Evolutionary conservation across 92 coral and sea anemone genomes (phyloP), one percentile per base, ranked within the genome.

Genomic region (Paramuricea clavata): DNA sequence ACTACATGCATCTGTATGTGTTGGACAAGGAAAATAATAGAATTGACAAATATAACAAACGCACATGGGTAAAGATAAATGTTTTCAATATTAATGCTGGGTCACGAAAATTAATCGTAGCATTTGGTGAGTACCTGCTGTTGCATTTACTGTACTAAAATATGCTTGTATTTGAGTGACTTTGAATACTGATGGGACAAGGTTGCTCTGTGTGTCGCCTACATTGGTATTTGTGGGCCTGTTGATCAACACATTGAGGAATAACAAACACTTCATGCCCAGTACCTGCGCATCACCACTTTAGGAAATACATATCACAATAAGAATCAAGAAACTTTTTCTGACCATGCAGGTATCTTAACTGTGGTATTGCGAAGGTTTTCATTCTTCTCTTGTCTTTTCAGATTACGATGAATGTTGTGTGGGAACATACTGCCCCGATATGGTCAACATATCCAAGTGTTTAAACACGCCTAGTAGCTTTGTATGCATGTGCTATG

Each of bases 331-430:
- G n/a, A n/a, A n/a, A n/a, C n/a, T n/a, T n/a, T 15, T 47, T 8
- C 19, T 47, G 13, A 47, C 7, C 13, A 47, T 47, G 54, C 7
- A 36, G n/a, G 61, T 7, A 15, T 22, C 6, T 60, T 60, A 60
- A 22, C 31, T 25, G 8, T 22, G 32, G 68, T 28, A 0, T n/a
- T n/a, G n/a, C n/a, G n/a, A n/a, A n/a, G n/a, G n/a, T n/a, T 60
- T 60, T 25, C 0, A 65, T 12, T 33, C 27, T 30, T 16, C 41
- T 28, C n/a, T 65, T 28, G 2, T 65, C 72, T 28, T 65, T 30
- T 31, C 22, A 65, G 72, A 65, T 31, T 13, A 28, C 72, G 72
- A 65, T n/a, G 72, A 65, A 65, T 65, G 72, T 26, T 65, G 72
- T 33, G 35, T n/a, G 41, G 72, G 31, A 65, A 28, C 72, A 25